Evolutionary conservation across 2,113 vertebrate species (phyloP).

Genomic region (Ascaphus truei): DNA sequence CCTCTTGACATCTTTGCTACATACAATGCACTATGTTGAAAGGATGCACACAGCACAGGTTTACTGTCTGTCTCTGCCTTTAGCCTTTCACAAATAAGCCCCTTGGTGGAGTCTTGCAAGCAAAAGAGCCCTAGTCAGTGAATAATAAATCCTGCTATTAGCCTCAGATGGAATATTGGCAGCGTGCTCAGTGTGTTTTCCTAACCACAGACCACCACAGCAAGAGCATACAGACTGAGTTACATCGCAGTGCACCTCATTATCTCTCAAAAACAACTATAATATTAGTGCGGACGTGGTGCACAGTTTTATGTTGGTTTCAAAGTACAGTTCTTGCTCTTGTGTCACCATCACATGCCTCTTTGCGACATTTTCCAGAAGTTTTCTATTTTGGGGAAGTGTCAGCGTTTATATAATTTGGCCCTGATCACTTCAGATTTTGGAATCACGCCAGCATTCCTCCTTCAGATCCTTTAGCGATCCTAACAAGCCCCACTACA

Average conservation of each 20-base stretch:
- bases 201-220: not conserved
- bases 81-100: conserved; percentile 17
- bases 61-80: conserved; percentile 16
- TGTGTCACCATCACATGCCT: not conserved
- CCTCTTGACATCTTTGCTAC: conserved; percentile 11
- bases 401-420: not conserved
- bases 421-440: not conserved
- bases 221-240: not conserved
- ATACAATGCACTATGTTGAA: conserved; percentile 8
- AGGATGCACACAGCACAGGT: not conserved
- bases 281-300: too few species aligned
- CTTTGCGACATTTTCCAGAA: not conserved
- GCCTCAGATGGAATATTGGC: conserved; percentile 21
- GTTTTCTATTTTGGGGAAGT: not conserved
- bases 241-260: too few species aligned
- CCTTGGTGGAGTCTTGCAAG: conserved; percentile 19
- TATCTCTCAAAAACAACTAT: too few species aligned
- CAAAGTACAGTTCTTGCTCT: too few species aligned
- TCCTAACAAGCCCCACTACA: not conserved
- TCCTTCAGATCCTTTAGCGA: not conserved
- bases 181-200: conserved; percentile 6
- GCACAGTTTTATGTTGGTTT: too few species aligned
- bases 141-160: conserved; percentile 15
- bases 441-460: not conserved
- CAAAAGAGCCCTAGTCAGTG: not conserved